Conservation (phyloP, 2,113 vertebrate genomes). For the Himantopus leucocephalus region DNA sequence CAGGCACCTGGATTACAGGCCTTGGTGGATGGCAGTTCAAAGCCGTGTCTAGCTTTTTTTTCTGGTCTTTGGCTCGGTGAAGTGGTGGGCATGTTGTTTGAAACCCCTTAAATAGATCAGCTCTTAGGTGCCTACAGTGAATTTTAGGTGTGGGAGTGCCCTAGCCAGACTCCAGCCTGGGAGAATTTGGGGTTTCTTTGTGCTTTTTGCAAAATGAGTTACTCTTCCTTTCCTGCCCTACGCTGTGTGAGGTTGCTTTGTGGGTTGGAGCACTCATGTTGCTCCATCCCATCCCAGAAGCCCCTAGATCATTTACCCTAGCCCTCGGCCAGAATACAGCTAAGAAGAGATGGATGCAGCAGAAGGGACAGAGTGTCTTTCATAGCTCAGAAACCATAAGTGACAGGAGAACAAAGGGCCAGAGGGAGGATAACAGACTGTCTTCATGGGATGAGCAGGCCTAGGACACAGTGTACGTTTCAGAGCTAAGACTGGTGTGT, state of each 20-base stretch:
- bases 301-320: fast-evolving
- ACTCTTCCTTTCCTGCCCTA: neutral
- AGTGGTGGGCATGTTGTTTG: neutral
- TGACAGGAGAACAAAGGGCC: neutral
- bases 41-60: neutral
- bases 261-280: neutral
- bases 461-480: neutral
- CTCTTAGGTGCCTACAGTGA: neutral
- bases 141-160: neutral
- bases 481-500: neutral
- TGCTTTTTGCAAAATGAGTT: neutral
- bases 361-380: neutral
- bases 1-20: constrained; percentile 25
- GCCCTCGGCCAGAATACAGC: neutral
- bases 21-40: neutral
- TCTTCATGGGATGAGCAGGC: neutral
- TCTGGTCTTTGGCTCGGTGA: neutral
- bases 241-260: neutral
- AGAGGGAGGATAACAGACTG: neutral
- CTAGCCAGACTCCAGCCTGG: neutral
- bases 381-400: neutral
- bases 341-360: neutral
- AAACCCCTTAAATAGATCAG: neutral
- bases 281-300: neutral
- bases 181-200: neutral